Percentiles rank a stretch among this genome's conserved stretches.
Evolutionary conservation across 1,140 invertebrate species (phyloP).

Genomic region (Heterodera schachtii): DNA sequence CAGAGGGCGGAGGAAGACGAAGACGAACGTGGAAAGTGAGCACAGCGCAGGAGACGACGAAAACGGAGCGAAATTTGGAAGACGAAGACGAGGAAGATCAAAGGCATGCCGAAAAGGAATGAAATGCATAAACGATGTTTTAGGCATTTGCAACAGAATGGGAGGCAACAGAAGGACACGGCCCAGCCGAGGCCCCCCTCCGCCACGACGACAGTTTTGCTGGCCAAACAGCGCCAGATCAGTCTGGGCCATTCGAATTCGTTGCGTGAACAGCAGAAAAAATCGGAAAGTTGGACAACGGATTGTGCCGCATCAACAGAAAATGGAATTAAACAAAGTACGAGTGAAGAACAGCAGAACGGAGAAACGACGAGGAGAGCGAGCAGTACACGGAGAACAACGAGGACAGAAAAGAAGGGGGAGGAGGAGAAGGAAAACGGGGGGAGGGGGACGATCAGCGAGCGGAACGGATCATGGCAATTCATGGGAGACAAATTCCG

Average conservation of each 20-base stretch:
- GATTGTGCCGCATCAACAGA: not conserved
- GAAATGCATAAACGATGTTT: not conserved
- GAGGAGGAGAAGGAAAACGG: not conserved
- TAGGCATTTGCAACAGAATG: not conserved
- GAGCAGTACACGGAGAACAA: conserved; percentile 1
- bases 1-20: not conserved
- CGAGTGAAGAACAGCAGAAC: not conserved
- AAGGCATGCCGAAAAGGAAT: not conserved
- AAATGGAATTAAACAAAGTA: not conserved
- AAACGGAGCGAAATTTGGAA: not conserved
- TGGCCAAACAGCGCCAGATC: conserved; percentile 32
- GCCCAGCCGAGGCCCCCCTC: not conserved
- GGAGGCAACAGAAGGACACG: not conserved
- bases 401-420: not conserved
- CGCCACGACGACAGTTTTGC: conserved; percentile 30
- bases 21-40: not conserved
- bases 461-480: conserved; percentile 4
- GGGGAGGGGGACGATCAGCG: not conserved
- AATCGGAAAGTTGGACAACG: not conserved
- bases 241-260: conserved; percentile 21
- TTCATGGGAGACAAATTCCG: conserved; percentile 2
- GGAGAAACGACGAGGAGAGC: not conserved
- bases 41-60: not conserved
- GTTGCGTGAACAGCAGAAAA: not conserved
- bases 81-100: not conserved